These are phyloP conservation scores for Ptychodera flava DNA, from an alignment of 35 echinoderm and acorn worm species.

Conservation along the genomic window DNA sequence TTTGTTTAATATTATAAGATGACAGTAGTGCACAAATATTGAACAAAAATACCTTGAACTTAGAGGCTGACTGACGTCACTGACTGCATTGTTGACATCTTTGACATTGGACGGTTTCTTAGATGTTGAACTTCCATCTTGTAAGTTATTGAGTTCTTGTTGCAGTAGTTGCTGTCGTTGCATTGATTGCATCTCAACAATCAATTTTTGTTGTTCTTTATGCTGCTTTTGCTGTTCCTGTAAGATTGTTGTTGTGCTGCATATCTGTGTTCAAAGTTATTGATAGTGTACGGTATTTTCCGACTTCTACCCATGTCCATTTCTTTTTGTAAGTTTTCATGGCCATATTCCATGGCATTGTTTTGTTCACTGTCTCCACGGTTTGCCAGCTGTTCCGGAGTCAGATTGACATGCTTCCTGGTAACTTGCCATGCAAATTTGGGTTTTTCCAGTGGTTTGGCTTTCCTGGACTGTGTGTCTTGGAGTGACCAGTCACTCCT, in stretches of 20 bases:
- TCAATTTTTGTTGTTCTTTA: constrained; percentile 70
- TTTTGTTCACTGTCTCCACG: constrained; percentile 30
- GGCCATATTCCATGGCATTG: constrained; percentile 19
- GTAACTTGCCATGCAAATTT: constrained; percentile 96
- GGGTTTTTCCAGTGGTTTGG: constrained; percentile 42
- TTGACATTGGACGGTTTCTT: background rate
- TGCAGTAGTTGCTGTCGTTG: constrained; percentile 62
- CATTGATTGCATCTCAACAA: constrained; percentile 58
- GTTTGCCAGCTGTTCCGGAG: constrained; percentile 61
- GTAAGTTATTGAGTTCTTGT: constrained; percentile 36
- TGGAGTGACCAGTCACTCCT: constrained; percentile 14
- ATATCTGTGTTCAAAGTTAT: constrained; percentile 75
- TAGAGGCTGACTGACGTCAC: background rate
- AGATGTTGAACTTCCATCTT: background rate
- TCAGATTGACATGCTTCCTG: constrained; percentile 79
- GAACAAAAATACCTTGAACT: background rate
- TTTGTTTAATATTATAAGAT: background rate
- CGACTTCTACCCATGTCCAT: constrained; percentile 7
- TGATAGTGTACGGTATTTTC: constrained; percentile 15
- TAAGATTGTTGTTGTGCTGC: constrained; percentile 79
- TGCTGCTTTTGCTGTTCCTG: constrained; percentile 73
- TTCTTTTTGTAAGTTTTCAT: background rate
- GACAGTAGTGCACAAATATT: background rate
- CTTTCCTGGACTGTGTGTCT: background rate
- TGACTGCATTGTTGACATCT: background rate